A percentile compares a stretch with the other conserved stretches of the same genome.
These are phyloP conservation scores for Kradibia gibbosae DNA, from an alignment of 1,140 invertebrate genomes.

Conservation along the genomic window DNA sequence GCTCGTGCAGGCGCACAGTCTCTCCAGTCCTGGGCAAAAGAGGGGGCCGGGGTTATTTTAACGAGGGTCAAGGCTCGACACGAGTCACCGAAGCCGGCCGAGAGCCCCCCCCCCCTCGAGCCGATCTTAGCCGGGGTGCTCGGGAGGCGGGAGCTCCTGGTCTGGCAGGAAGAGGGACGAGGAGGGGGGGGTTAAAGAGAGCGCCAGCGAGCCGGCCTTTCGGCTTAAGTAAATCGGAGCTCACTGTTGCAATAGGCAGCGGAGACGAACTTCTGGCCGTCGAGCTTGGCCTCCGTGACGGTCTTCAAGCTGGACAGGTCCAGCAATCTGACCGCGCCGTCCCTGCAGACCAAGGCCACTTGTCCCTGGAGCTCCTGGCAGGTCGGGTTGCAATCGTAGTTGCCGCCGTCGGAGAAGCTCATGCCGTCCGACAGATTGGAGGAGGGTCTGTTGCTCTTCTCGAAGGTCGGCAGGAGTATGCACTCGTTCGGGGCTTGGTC, in stretches of 20 bases:
- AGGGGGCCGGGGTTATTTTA: no score
- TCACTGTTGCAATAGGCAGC: slow-evolving; percentile 83
- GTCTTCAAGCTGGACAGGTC: slow-evolving; percentile 78
- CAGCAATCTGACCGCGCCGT: slow-evolving; percentile 80
- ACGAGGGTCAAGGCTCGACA: no score
- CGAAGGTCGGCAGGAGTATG: slow-evolving; percentile 77
- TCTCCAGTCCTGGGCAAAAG: slow-evolving; percentile 79
- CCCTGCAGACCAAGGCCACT: slow-evolving; percentile 77
- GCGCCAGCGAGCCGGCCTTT: no score
- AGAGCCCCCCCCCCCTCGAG: no score
- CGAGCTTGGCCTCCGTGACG: slow-evolving; percentile 77
- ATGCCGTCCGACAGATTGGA: neutral
- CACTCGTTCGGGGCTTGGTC: slow-evolving; percentile 80
- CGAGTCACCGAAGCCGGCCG: no score
- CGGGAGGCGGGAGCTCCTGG: no score
- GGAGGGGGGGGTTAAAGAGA: no score
- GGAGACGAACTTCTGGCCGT: slow-evolving; percentile 81
- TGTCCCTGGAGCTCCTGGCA: slow-evolving; percentile 63
- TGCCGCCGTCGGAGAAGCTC: slow-evolving; percentile 7
- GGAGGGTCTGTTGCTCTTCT: slow-evolving; percentile 58
- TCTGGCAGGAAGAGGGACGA: no score
- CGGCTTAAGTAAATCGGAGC: no score
- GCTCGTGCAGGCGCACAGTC: slow-evolving; percentile 86
- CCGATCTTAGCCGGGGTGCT: no score
- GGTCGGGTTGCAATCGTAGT: slow-evolving; percentile 42